Conservation (phyloP, 2,888 invertebrate species). For the Coleophora flavipennella region DNA sequence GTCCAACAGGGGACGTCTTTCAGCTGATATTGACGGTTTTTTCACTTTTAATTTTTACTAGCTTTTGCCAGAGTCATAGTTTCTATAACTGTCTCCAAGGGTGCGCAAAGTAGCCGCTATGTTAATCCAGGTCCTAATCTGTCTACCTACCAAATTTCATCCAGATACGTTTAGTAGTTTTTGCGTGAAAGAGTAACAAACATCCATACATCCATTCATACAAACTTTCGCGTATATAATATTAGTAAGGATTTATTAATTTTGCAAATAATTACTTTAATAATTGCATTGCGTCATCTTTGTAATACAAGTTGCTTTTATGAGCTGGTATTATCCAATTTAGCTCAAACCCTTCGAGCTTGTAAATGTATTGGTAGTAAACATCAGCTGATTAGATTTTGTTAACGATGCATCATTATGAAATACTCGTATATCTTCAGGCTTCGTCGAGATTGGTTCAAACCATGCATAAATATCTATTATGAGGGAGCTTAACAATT, state of each 20-base stretch:
- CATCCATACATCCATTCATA: no score
- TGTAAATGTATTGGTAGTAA: slow-evolving; percentile 46
- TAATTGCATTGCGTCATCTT: background rate
- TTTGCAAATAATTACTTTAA: background rate
- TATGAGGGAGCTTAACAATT: slow-evolving; percentile 63
- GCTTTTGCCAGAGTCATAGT: no score
- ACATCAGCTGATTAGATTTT: slow-evolving; percentile 51
- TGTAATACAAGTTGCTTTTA: background rate
- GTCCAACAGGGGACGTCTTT: no score
- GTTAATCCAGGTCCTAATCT: no score
- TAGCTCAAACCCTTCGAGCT: slow-evolving; percentile 26
- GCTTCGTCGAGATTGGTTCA: slow-evolving; percentile 57
- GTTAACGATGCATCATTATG: slow-evolving; percentile 42
- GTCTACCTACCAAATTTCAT: no score
- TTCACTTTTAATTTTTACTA: no score
- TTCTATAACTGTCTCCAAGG: no score
- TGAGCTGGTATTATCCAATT: slow-evolving; percentile 19
- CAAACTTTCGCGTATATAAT: no score
- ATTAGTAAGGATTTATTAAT: background rate
- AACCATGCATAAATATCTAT: slow-evolving; percentile 69
- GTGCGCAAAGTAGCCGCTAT: no score
- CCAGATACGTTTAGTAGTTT: no score
- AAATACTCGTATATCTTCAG: slow-evolving; percentile 30
- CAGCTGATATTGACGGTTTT: no score
- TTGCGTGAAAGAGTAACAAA: no score